Conservation (phyloP, 2,113 vertebrate genomes). For the Sardina pilchardus region DNA sequence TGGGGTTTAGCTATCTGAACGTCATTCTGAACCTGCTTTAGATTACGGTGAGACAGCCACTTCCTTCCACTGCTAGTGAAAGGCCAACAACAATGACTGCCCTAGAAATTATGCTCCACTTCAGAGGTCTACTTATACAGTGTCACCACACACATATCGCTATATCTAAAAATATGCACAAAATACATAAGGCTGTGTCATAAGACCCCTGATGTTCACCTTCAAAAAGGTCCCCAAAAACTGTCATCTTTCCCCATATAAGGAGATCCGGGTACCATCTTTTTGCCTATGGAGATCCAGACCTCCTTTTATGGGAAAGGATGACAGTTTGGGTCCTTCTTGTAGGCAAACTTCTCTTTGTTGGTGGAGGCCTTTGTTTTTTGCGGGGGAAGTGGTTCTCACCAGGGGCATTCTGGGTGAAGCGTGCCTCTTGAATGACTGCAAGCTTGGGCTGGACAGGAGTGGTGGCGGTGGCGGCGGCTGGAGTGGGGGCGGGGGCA, state of each 20-base stretch:
- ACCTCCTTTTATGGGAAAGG: no score
- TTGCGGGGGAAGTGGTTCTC: constrained; percentile 41
- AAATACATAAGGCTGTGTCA: neutral
- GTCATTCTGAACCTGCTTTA: neutral
- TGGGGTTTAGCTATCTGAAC: neutral
- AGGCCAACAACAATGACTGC: neutral
- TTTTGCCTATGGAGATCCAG: no score
- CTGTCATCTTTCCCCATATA: no score
- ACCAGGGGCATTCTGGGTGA: constrained; percentile 93
- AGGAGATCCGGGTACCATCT: no score
- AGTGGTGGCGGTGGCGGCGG: constrained; percentile 30
- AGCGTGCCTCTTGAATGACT: constrained; percentile 93
- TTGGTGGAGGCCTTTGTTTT: no score
- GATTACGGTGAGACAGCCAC: neutral
- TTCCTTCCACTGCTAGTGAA: neutral
- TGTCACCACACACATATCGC: no score
- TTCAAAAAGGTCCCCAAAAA: no score
- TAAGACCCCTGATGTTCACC: neutral
- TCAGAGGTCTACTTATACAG: neutral
- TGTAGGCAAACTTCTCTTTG: no score
- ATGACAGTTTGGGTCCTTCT: no score
- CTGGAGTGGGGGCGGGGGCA: constrained; percentile 60
- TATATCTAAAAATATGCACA: neutral
- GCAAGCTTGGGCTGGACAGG: constrained; percentile 90
- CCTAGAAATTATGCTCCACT: neutral